Evolutionary conservation across 2,113 vertebrate genomes (phyloP).

Genomic region (Laterallus jamaicensis): DNA sequence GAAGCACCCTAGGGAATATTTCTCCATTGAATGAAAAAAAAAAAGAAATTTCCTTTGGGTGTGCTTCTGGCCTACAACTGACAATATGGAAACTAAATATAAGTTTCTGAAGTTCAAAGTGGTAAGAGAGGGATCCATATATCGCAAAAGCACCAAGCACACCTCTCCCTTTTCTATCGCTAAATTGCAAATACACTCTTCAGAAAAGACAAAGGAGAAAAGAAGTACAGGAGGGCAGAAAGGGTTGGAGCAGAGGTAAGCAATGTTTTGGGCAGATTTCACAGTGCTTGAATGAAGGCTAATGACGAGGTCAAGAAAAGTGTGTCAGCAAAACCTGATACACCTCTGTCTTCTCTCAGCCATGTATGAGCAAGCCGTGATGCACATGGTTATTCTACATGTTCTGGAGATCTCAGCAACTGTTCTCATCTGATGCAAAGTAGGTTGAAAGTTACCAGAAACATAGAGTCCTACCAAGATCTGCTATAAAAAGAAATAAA

Average conservation of each 20-base stretch:
- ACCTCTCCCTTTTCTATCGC: background rate
- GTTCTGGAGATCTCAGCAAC: background rate
- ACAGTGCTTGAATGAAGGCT: background rate
- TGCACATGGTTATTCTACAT: background rate
- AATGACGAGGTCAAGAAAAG: background rate
- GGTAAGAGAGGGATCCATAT: background rate
- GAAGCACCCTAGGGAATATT: background rate
- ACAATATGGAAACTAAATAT: background rate
- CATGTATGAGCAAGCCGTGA: fast-evolving
- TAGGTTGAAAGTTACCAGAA: background rate
- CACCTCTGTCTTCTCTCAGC: background rate
- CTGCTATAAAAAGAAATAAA: background rate
- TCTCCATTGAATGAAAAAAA: background rate
- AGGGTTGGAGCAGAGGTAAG: background rate
- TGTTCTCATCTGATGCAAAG: background rate
- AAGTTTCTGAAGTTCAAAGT: background rate
- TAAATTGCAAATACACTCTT: background rate
- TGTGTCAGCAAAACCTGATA: background rate
- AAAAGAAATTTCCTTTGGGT: background rate
- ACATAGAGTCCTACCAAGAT: background rate
- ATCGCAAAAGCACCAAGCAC: background rate
- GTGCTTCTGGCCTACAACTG: background rate
- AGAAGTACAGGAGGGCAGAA: background rate
- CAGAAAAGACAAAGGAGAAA: background rate
- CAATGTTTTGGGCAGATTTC: background rate